Evolutionary conservation across 2,888 invertebrate species (phyloP).

Genomic region (Melipona bicolor): DNA sequence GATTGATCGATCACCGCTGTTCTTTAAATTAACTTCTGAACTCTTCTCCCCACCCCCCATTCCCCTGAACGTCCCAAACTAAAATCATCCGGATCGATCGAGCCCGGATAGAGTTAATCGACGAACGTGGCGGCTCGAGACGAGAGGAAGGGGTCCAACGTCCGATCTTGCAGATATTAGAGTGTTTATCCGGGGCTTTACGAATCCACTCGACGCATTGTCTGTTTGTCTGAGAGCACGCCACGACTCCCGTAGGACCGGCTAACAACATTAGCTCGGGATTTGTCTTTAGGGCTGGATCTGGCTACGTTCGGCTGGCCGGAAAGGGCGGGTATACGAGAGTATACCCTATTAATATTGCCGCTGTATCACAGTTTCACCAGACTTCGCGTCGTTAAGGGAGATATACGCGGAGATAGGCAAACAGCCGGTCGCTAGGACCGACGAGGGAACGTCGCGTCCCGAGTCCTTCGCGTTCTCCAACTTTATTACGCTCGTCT

Average conservation of each 20-base stretch:
- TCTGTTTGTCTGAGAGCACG: constrained; percentile 68
- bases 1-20: neutral
- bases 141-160: constrained; percentile 2
- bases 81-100: constrained; percentile 1
- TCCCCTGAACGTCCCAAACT: neutral
- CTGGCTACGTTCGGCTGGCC: neutral
- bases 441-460: constrained; percentile 24
- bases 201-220: constrained; percentile 70
- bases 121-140: constrained; percentile 17
- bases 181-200: constrained; percentile 67
- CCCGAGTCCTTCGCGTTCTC: constrained; percentile 18
- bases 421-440: constrained; percentile 34
- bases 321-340: constrained; percentile 22
- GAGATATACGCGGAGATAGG: constrained; percentile 67
- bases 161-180: constrained; percentile 61
- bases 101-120: constrained; percentile 31
- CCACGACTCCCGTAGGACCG: constrained; percentile 66
- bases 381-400: constrained; percentile 67
- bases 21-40: neutral
- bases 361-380: constrained; percentile 68
- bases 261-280: constrained; percentile 74
- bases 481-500: constrained; percentile 36
- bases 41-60: neutral
- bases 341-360: constrained; percentile 72
- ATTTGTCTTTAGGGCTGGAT: constrained; percentile 72